phyloP scores from a whole-genome alignment of 2,797 vertebrate genomes.

The Periophthalmus magnuspinnatus region DNA sequence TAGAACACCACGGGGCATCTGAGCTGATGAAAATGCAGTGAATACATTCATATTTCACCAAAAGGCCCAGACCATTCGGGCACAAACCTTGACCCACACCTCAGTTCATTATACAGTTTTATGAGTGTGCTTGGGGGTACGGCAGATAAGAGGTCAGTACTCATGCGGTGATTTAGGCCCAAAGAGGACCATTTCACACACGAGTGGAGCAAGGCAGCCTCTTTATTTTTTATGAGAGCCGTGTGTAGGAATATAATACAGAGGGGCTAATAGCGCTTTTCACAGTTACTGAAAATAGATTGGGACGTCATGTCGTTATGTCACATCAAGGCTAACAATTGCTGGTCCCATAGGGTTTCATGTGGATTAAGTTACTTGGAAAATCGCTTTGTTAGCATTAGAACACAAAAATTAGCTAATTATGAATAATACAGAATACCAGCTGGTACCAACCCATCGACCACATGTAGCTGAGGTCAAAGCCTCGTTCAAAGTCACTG shows the following conservation, averaged over 20 bases:
- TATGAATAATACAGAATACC: no score
- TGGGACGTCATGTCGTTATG: no score
- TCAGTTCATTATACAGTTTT: slow-evolving; percentile 11
- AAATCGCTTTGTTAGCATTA: no score
- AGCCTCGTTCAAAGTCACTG: no score
- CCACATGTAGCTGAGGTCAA: no score
- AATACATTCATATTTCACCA: background rate
- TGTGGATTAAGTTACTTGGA: no score
- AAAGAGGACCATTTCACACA: slow-evolving; percentile 9
- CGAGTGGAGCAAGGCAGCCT: slow-evolving; percentile 9
- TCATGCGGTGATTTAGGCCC: slow-evolving; percentile 6
- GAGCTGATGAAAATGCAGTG: slow-evolving; percentile 2
- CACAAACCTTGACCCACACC: slow-evolving; percentile 1
- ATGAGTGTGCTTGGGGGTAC: background rate
- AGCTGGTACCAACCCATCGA: no score
- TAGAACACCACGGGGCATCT: background rate
- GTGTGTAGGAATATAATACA: background rate
- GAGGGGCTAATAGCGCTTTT: background rate
- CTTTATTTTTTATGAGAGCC: slow-evolving; percentile 3
- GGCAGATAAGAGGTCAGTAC: slow-evolving; percentile 12
- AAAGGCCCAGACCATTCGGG: background rate
- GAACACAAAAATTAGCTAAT: no score
- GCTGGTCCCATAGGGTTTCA: no score
- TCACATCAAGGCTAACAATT: no score
- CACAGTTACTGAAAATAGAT: no score